Evolutionary conservation across 2,113 vertebrate species (phyloP), one percentile per base, ranked within the genome.

Genomic region (Nesogale talazaci): DNA sequence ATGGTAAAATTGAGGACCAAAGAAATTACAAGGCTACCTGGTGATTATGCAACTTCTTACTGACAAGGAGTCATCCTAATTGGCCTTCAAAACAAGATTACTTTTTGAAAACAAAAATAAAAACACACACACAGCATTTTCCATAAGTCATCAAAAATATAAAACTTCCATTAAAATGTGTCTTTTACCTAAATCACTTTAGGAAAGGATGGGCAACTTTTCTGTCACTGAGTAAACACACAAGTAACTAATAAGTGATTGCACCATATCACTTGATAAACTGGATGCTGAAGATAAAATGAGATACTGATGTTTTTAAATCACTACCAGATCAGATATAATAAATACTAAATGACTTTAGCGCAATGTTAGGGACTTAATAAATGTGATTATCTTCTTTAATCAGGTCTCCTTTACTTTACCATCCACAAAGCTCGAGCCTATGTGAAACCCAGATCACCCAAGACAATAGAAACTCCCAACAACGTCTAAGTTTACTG

Each of bases 191-290:
- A 87, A 92, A 94, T 77, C 23, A 78, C 65, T 72, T 29, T 83
- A 57, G 31, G 5, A 19, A 93, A 14, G n/a, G 42, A 82, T 78
- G 78, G 19, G 22, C 81, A 46, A 27, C 17, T 78, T 95, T 85
- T 74, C 87, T 92, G 67, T 79, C 83, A 92, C 46, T 52, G 46
- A 52, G 69, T 75, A 34, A 89, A 81, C 0, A 63, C 10, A 17
- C 77, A 74, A n/a, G n/a, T 52, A 74, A 88, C 52, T 22, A 67
- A 52, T 27, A 82, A 59, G 42, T 6, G 74, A 72, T 36, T 72
- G 88, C 19, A 83, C 34, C 36, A 89, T 83, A 86, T 72, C 25
- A 77, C 31, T 90, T 93, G 84, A 34, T n/a, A 91, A 89, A 89
- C 7, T 79, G 63, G 25, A 23, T 15, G 86, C 31, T 46, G 61